A percentile compares a stretch with the other conserved stretches of the same genome.
Conservation (phyloP, 2,888 invertebrate species). For the Diplolepis rosae region DNA sequence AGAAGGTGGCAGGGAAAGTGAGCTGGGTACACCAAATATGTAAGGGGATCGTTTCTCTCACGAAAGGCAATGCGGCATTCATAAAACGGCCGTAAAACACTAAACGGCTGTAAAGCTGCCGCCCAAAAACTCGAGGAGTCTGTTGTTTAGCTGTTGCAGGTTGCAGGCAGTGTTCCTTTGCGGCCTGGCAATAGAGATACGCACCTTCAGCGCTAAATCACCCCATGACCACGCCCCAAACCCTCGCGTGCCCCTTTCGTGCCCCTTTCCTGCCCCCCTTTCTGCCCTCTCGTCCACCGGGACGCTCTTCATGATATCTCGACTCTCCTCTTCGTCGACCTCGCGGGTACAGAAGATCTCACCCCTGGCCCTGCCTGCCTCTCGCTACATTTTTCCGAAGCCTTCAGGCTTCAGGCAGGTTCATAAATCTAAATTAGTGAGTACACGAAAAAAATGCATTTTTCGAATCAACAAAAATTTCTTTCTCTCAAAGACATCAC, state of each 20-base stretch:
- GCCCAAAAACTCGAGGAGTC: slow-evolving; percentile 65
- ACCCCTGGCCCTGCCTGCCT: neutral
- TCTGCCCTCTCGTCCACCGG: slow-evolving; percentile 47
- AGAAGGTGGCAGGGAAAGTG: neutral
- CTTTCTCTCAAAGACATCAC: too few relatives aligned
- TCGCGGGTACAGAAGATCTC: neutral
- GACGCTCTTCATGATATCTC: slow-evolving; percentile 41
- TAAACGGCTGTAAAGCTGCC: slow-evolving; percentile 74
- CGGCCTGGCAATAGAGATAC: slow-evolving; percentile 67
- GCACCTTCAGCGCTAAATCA: slow-evolving; percentile 71
- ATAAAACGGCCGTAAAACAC: slow-evolving; percentile 74
- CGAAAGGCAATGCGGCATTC: slow-evolving; percentile 65
- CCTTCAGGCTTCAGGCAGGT: neutral
- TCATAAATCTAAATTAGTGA: neutral
- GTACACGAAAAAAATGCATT: too few relatives aligned
- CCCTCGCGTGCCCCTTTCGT: slow-evolving; percentile 47
- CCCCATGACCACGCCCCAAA: slow-evolving; percentile 65
- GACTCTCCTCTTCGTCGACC: slow-evolving; percentile 1
- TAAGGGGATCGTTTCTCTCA: slow-evolving; percentile 34
- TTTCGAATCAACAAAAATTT: too few relatives aligned
- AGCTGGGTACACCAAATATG: slow-evolving; percentile 15
- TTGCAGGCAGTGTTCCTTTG: slow-evolving; percentile 53
- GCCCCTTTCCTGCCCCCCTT: slow-evolving; percentile 46
- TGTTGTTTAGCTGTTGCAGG: slow-evolving; percentile 58
- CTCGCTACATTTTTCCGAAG: neutral